A percentile compares a stretch with the other conserved stretches of the same genome.
Conservation (phyloP, 2,888 invertebrate genomes). For the Hydraecia micacea region DNA sequence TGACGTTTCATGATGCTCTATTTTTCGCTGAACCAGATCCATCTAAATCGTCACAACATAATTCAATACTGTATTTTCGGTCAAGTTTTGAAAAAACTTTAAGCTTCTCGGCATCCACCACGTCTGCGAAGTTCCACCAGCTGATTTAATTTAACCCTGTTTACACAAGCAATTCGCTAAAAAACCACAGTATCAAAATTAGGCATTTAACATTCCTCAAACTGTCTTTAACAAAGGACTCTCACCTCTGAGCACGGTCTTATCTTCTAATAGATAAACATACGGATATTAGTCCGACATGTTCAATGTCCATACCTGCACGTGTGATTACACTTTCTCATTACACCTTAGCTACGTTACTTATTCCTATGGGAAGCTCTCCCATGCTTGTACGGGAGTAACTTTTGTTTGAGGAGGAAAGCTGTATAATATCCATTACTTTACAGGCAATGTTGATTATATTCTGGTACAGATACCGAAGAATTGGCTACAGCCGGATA, state of each 20-base stretch:
- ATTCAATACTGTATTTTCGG: background rate
- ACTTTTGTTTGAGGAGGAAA: background rate
- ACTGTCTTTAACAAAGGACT: background rate
- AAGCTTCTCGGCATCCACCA: background rate
- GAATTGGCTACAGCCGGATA: background rate
- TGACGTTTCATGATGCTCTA: background rate
- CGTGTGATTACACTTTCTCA: constrained; percentile 52
- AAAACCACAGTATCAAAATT: background rate
- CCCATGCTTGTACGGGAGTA: background rate
- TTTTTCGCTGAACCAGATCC: background rate
- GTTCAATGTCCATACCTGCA: constrained; percentile 28
- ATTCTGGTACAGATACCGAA: no score
- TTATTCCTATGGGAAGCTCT: constrained; percentile 2
- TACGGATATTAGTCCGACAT: constrained; percentile 17
- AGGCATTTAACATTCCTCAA: background rate
- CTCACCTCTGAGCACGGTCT: background rate
- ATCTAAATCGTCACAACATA: background rate
- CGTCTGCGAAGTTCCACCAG: background rate
- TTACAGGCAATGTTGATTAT: no score
- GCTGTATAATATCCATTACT: background rate
- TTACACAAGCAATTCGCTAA: background rate
- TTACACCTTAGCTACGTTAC: constrained; percentile 26
- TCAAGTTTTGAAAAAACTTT: background rate
- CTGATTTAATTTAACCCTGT: background rate
- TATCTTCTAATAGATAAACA: constrained; percentile 35